A percentile compares a stretch with the other conserved stretches of the same genome.
Conservation (phyloP, 1,140 invertebrate genomes). For the Triops longicaudatus region DNA sequence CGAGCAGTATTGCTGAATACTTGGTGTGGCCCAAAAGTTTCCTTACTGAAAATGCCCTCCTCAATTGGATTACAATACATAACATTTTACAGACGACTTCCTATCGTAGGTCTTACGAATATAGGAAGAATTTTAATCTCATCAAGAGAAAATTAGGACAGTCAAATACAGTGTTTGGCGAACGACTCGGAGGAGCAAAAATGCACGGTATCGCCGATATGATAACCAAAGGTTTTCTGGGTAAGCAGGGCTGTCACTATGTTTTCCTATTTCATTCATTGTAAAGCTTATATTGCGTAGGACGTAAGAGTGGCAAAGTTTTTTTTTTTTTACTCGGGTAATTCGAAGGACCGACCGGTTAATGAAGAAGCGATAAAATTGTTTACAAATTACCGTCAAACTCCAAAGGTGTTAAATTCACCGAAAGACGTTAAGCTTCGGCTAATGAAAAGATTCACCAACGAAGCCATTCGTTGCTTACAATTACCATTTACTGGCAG, state of each 20-base stretch:
- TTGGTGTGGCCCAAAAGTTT: no score
- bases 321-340: slow-evolving; percentile 78
- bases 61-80: no score
- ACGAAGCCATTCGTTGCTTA: slow-evolving; percentile 92
- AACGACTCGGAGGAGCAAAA: background rate
- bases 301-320: slow-evolving; percentile 93
- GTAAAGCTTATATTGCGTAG: no score
- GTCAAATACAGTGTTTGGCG: no score
- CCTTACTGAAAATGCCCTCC: no score
- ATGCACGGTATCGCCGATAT: background rate
- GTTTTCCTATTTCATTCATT: no score
- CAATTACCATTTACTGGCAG: slow-evolving; percentile 43
- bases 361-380: slow-evolving; percentile 73
- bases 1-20: no score
- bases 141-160: no score
- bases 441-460: slow-evolving; percentile 87
- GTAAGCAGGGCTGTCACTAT: no score
- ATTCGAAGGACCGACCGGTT: slow-evolving; percentile 63
- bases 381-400: slow-evolving; percentile 66
- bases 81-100: no score
- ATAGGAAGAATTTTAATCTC: no score
- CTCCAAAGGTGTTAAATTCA: slow-evolving; percentile 64
- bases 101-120: no score
- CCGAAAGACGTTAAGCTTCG: slow-evolving; percentile 85
- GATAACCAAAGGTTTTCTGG: background rate